phyloP scores from a whole-genome alignment of 2,888 invertebrate genomes.

The Petrophora chlorosata region DNA sequence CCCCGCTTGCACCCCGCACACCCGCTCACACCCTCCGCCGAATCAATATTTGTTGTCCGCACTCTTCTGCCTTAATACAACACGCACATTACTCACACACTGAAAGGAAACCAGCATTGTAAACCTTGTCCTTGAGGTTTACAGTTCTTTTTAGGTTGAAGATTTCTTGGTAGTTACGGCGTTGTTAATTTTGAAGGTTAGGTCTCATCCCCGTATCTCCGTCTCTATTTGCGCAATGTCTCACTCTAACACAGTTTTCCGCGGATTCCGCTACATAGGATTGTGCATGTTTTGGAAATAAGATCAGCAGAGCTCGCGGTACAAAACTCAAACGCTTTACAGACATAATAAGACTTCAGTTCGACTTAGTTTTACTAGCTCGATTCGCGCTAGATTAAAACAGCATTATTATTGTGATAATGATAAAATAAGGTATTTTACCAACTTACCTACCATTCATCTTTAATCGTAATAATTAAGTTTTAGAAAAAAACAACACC shows the following conservation, averaged over 20 bases:
- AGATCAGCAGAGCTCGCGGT: conserved; percentile 19
- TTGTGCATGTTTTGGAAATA: conserved; percentile 42
- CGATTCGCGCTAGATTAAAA: too few species aligned
- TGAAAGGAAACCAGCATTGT: conserved; percentile 20
- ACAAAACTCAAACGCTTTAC: too few species aligned
- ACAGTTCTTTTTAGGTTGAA: conserved; percentile 23
- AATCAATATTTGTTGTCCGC: conserved; percentile 85
- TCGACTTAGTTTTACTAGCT: too few species aligned
- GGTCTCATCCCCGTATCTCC: conserved; percentile 75
- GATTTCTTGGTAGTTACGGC: conserved; percentile 37
- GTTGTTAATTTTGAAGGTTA: conserved; percentile 38
- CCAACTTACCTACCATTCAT: too few species aligned
- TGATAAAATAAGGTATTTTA: too few species aligned
- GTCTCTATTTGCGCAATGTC: conserved; percentile 79
- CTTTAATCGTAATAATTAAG: too few species aligned
- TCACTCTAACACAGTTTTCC: conserved; percentile 76
- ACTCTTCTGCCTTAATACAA: conserved; percentile 82
- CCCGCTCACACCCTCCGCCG: conserved; percentile 64
- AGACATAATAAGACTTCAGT: too few species aligned
- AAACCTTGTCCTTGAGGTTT: conserved; percentile 9
- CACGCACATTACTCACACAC: conserved; percentile 78
- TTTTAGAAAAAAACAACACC: too few species aligned
- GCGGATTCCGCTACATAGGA: conserved; percentile 55
- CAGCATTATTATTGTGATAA: too few species aligned
- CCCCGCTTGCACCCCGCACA: conserved; percentile 42